Conservation (phyloP, 92 coral and sea anemone genomes). For the Umimayanthus chanpuru region DNA sequence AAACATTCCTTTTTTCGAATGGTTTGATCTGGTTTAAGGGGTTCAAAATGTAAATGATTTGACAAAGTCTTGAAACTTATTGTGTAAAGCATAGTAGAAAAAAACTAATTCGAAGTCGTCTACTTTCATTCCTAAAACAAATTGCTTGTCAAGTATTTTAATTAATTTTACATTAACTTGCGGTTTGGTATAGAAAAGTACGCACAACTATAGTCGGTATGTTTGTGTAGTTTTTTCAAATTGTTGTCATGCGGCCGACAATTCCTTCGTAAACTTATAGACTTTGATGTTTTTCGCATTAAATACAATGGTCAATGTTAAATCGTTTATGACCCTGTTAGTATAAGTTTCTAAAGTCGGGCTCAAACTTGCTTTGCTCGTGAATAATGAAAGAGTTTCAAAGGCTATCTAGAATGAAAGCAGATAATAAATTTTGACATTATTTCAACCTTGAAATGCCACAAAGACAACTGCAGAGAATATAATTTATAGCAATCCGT, state of each 20-base stretch:
- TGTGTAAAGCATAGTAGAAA: not conserved
- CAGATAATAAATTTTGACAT: too few relatives aligned
- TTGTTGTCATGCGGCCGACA: too few relatives aligned
- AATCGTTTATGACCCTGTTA: not conserved
- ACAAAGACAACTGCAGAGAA: too few relatives aligned
- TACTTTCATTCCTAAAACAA: not conserved
- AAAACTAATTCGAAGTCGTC: not conserved
- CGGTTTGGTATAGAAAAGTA: not conserved
- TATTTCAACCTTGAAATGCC: too few relatives aligned
- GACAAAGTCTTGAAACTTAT: not conserved
- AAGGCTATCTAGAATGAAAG: too few relatives aligned
- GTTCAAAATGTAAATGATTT: not conserved
- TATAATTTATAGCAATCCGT: too few relatives aligned
- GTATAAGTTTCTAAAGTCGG: not conserved
- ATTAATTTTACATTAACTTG: constrained; percentile 7
- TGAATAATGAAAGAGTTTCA: too few relatives aligned
- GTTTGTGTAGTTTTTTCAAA: too few relatives aligned
- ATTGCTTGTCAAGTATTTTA: not conserved
- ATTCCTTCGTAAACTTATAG: not conserved
- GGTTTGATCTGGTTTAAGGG: not conserved
- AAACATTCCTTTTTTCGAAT: not conserved
- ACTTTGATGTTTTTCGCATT: not conserved
- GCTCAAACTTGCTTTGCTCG: too few relatives aligned
- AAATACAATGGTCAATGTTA: not conserved
- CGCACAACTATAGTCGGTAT: not conserved